These are phyloP conservation scores for Neuroterus valhalla DNA, from an alignment of 1,140 invertebrate genomes.

Conservation along the genomic window DNA sequence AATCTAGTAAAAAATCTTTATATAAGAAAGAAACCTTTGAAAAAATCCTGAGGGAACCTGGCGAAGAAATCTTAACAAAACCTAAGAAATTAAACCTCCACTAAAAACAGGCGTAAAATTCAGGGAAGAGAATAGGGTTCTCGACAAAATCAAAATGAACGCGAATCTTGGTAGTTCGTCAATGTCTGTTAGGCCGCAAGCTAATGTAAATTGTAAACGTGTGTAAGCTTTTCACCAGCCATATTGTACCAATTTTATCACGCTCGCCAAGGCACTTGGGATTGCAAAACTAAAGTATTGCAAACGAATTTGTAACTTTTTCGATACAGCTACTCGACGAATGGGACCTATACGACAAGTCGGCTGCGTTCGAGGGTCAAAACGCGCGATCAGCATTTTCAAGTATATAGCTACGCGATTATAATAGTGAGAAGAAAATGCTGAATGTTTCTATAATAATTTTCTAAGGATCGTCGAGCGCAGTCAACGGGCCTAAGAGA, in stretches of 20 bases:
- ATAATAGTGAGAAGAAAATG: constrained; percentile 19
- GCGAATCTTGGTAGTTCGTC: constrained; percentile 45
- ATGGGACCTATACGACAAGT: constrained; percentile 46
- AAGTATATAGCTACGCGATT: neutral
- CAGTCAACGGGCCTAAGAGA: constrained; percentile 23
- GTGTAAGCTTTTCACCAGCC: constrained; percentile 46
- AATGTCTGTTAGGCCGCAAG: constrained; percentile 40
- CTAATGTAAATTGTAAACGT: constrained; percentile 38
- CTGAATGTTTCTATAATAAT: neutral
- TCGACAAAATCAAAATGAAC: neutral
- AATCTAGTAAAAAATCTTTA: neutral
- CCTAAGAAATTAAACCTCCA: neutral
- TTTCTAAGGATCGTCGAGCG: constrained; percentile 8
- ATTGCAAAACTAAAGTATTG: too few species aligned
- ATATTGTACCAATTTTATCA: constrained; percentile 47
- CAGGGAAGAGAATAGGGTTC: neutral
- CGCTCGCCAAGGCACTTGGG: constrained; percentile 37
- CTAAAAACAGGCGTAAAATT: neutral
- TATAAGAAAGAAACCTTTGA: neutral
- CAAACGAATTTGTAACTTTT: constrained; percentile 51
- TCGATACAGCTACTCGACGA: constrained; percentile 50
- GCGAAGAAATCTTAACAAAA: neutral
- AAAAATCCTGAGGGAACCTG: neutral
- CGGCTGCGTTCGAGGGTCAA: constrained; percentile 29
- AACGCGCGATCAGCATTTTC: constrained; percentile 46